phyloP scores from a whole-genome alignment of 2,888 invertebrate species.

The Athalia cordata region DNA sequence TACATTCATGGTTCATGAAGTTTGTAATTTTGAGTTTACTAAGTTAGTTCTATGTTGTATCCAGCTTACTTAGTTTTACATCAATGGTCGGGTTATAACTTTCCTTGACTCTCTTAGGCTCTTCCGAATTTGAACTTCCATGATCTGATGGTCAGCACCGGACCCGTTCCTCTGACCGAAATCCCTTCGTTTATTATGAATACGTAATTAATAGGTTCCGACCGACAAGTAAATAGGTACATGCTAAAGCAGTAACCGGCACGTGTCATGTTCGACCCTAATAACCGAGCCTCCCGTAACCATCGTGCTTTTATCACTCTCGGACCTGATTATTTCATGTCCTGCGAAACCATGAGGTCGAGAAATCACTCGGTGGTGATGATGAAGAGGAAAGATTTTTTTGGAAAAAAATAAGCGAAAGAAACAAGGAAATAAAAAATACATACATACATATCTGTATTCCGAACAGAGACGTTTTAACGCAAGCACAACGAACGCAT shows the following conservation, averaged over 20 bases:
- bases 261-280: no score
- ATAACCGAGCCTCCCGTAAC: no score
- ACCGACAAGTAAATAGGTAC: constrained; percentile 12
- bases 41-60: constrained; percentile 16
- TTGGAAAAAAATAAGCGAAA: no score
- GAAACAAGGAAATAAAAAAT: no score
- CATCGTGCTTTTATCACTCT: background rate
- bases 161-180: background rate
- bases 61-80: background rate
- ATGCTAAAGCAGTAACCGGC: no score
- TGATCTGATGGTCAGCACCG: background rate
- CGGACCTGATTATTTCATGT: background rate
- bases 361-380: no score
- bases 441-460: background rate
- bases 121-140: constrained; percentile 24
- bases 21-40: background rate
- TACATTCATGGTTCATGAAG: constrained; percentile 23
- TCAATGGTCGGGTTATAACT: no score
- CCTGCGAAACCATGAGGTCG: no score
- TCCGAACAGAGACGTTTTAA: background rate
- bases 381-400: no score
- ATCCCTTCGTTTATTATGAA: constrained; percentile 26
- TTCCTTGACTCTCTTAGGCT: constrained; percentile 1
- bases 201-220: constrained; percentile 34
- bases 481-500: background rate